Evolutionary conservation across 2,113 vertebrate species (phyloP).

Genomic region (Paramormyrops kingsleyae): DNA sequence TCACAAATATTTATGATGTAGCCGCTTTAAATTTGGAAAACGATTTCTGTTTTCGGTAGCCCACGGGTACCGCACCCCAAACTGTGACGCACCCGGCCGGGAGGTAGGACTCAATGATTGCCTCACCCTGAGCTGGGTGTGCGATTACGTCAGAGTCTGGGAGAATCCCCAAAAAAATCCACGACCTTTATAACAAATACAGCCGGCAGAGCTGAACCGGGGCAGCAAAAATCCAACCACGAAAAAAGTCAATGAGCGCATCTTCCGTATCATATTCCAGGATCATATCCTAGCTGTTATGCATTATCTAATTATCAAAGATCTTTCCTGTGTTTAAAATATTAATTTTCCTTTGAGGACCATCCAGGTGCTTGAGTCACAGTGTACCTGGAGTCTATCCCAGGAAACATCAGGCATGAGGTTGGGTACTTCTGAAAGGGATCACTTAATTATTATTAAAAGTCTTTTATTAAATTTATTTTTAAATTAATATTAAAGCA

Average conservation of each 20-base stretch:
- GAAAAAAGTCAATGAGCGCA: background rate
- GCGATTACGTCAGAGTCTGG: background rate
- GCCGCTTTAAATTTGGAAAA: background rate
- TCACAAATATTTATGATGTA: background rate
- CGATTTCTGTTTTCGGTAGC: background rate
- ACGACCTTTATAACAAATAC: background rate
- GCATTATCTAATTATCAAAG: background rate
- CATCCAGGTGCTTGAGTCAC: background rate
- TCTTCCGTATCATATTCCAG: background rate
- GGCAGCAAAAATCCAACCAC: background rate
- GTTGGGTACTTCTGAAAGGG: background rate
- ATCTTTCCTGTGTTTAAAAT: background rate
- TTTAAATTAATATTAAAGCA: background rate
- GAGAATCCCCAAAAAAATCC: conserved; percentile 3
- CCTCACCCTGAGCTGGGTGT: background rate
- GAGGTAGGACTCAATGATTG: conserved; percentile 1
- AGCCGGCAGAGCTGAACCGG: background rate
- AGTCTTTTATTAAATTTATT: background rate
- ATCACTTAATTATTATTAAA: background rate
- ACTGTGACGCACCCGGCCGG: background rate
- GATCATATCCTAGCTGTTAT: background rate
- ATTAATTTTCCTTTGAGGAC: background rate
- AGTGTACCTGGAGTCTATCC: background rate
- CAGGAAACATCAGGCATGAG: background rate
- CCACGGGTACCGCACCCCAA: conserved; percentile 1